These are phyloP conservation scores for Clusia tigrina DNA, from an alignment of 2,888 invertebrate species.

Conservation along the genomic window DNA sequence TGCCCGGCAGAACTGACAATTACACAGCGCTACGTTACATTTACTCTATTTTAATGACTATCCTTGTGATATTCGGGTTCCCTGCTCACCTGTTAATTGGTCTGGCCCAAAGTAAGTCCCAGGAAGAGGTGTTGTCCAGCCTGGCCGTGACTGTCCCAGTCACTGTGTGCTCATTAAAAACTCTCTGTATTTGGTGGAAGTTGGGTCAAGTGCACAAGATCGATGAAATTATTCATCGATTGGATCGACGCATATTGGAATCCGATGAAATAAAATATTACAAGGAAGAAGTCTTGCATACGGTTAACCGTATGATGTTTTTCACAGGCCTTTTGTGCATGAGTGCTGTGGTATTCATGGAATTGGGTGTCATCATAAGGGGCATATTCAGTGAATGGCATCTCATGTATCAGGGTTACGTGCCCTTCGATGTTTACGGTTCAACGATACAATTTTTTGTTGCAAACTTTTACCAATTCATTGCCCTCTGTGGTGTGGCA, in stretches of 20 bases:
- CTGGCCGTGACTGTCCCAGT: constrained; percentile 32
- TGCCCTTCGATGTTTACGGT: constrained; percentile 33
- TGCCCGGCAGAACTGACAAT: constrained; percentile 18
- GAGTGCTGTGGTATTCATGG: constrained; percentile 16
- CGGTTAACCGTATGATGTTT: constrained; percentile 6
- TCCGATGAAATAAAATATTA: constrained; percentile 26
- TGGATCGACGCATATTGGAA: constrained; percentile 23
- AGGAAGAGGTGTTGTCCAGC: constrained; percentile 33
- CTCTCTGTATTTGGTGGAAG: constrained; percentile 30
- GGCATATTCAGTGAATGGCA: constrained; percentile 29
- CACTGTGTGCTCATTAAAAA: constrained; percentile 31
- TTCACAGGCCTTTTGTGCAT: constrained; percentile 14
- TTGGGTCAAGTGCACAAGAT: constrained; percentile 28
- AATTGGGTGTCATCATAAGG: constrained; percentile 29
- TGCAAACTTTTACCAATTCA: constrained; percentile 35
- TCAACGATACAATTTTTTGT: constrained; percentile 15
- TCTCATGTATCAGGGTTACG: constrained; percentile 37
- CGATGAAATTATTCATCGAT: constrained; percentile 24
- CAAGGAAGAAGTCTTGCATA: constrained; percentile 5
- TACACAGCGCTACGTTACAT: constrained; percentile 18
- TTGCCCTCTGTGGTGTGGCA: constrained; percentile 31
- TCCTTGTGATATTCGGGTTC: constrained; percentile 31
- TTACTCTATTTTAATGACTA: constrained; percentile 31
- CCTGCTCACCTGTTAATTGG: constrained; percentile 37
- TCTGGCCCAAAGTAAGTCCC: constrained; percentile 22